Base-by-base conservation (phyloP, 2,797 vertebrate species). In the Pyrrhura leucotis region DNA sequence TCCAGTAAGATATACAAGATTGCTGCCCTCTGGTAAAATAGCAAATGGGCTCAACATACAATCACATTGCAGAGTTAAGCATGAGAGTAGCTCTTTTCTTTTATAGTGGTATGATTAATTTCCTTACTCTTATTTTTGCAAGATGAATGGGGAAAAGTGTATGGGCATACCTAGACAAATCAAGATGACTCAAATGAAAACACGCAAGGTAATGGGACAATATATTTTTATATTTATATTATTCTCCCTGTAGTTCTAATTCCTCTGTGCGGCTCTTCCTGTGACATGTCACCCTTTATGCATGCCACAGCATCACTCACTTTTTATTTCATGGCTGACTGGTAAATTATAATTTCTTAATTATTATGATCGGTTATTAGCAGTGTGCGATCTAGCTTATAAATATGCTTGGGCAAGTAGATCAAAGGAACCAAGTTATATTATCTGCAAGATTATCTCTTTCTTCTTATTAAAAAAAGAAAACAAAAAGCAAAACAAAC, bases 401-500 rank as follows among this genome's bases (percentile, higher is more conserved):
- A 85, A 48, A 76, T 76, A 16, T 71, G 2, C 44, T 65, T 54
- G 51, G 33, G 21, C 28, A 91, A 80, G 45, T 50, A 90, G 35
- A 83, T 40, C 28, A 58, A 33, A 65, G 20, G 20, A 86, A 2
- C 76, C 7, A 62, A 88, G 71, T 66, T 73, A 17, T 23, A 12
- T 35, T 87, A 54, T 35, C 23, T 72, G 25, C 17, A 81, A 84
- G 31, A 67, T 62, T 61, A 8, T 74, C 3, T 66, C 26, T 62
- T 72, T 78, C 39, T 54, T 56, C 2, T 23, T 61, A 40, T 31
- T 77, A 54, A 31, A 54, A 59, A 78, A 39, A 13, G 69, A 68
- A 19, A 16, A 20, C 4, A 11, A 33, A n/a, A 56, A 21, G 10
- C 11, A 53, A 54, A 14, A 14, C 7, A 16, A 15, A 0, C 0